Percentiles rank a stretch among this genome's conserved stretches.
Conservation (phyloP, 2,797 vertebrate species). For the Pangasius sanitwongsei region DNA sequence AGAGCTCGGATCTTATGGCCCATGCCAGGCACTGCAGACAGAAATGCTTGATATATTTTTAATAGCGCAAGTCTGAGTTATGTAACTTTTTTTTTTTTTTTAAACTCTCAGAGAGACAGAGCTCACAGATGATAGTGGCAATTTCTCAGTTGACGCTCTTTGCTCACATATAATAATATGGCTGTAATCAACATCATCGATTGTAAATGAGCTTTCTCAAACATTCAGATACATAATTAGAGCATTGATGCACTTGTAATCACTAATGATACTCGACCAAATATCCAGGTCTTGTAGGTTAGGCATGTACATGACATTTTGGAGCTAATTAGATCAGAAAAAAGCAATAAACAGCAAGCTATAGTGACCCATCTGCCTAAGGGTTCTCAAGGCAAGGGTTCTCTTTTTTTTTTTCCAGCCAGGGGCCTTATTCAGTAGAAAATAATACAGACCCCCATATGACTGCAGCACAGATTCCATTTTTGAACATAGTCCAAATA, state of each 20-base stretch:
- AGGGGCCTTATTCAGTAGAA: not conserved
- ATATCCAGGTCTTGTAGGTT: constrained; percentile 58
- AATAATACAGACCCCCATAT: not conserved
- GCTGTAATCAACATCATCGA: constrained; percentile 34
- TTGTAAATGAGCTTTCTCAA: constrained; percentile 39
- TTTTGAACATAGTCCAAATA: not conserved
- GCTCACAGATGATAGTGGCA: constrained; percentile 36
- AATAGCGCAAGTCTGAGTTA: constrained; percentile 15
- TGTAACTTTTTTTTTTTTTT: not conserved
- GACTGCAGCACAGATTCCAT: not conserved
- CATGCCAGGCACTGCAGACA: constrained; percentile 24
- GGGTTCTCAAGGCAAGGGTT: constrained; percentile 5
- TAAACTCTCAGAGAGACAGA: not conserved
- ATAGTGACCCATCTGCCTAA: constrained; percentile 26
- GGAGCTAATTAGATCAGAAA: constrained; percentile 52
- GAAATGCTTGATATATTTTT: constrained; percentile 32
- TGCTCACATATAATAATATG: constrained; percentile 25
- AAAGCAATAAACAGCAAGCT: constrained; percentile 47
- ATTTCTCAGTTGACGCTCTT: constrained; percentile 40
- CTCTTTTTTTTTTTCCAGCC: too few relatives aligned
- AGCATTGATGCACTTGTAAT: constrained; percentile 60
- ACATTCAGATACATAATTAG: constrained; percentile 51
- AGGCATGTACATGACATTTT: constrained; percentile 55
- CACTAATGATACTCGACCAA: constrained; percentile 66
- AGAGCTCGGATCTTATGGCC: constrained; percentile 28